Percentiles rank a stretch among this genome's conserved stretches.
Evolutionary conservation across 1,140 invertebrate species (phyloP).

Genomic region (Zaprionus camerounensis): DNA sequence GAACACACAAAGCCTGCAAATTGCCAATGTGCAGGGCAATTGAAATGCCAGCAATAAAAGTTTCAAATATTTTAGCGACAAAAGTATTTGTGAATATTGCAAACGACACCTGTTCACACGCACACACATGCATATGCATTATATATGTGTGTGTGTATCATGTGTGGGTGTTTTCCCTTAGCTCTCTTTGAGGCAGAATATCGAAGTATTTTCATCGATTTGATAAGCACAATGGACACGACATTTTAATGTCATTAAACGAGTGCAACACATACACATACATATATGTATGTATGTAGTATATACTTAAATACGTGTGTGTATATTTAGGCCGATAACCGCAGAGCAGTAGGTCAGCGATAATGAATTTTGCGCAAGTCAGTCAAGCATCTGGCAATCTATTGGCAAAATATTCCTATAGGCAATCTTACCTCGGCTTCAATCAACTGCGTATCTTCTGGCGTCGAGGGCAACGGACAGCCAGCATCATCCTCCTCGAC

Average conservation of each 20-base stretch:
- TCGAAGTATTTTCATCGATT: constrained; percentile 29
- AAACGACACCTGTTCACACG: constrained; percentile 5
- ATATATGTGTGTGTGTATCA: constrained; percentile 1
- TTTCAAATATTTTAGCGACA: constrained; percentile 38
- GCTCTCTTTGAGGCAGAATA: background rate
- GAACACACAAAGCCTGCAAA: constrained; percentile 28
- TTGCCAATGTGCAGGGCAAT: constrained; percentile 7
- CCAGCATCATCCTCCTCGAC: constrained; percentile 92
- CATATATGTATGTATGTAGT: background rate
- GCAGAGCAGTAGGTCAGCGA: constrained; percentile 50
- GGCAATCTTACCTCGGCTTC: constrained; percentile 88
- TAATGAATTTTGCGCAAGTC: constrained; percentile 46
- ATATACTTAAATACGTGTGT: background rate
- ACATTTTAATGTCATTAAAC: constrained; percentile 51
- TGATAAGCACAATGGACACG: constrained; percentile 41
- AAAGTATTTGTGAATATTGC: constrained; percentile 15
- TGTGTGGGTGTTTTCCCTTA: background rate
- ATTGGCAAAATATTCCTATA: background rate
- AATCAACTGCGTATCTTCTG: constrained; percentile 92
- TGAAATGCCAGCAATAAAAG: constrained; percentile 16
- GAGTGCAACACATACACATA: constrained; percentile 1
- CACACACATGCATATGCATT: background rate
- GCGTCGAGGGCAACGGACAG: constrained; percentile 93
- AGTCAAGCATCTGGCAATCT: constrained; percentile 20
- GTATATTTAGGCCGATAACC: constrained; percentile 43